Evolutionary conservation across 2,113 vertebrate genomes (phyloP).

Genomic region (Lepus americanus): DNA sequence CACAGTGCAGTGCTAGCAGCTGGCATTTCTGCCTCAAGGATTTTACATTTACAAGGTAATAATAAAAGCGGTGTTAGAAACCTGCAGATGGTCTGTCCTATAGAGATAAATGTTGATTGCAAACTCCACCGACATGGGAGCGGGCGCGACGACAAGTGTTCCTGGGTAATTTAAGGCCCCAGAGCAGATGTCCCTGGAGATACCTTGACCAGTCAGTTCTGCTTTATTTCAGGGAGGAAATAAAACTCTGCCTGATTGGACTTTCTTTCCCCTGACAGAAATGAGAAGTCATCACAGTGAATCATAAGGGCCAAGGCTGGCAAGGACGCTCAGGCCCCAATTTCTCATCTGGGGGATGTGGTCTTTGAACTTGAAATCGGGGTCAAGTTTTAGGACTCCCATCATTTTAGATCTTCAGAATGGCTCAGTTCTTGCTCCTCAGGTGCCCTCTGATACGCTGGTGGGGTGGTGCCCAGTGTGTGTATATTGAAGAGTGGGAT

Average conservation of each 20-base stretch:
- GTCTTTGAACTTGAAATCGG: conserved; percentile 44
- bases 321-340: background rate
- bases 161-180: conserved; percentile 53
- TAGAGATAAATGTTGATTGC: conserved; percentile 75
- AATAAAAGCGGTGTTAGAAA: conserved; percentile 66
- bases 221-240: conserved; percentile 76
- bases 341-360: background rate
- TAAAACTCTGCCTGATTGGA: conserved; percentile 74
- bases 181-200: conserved; percentile 46
- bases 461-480: background rate
- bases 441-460: background rate
- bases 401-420: background rate
- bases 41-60: conserved; percentile 65
- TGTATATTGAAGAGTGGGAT: background rate
- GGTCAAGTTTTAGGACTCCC: background rate
- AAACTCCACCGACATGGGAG: background rate
- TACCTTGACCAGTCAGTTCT: conserved; percentile 76
- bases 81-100: conserved; percentile 63
- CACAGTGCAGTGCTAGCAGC: background rate
- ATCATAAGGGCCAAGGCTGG: conserved; percentile 60
- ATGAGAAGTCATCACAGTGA: conserved; percentile 49
- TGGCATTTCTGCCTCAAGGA: conserved; percentile 63
- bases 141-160: conserved; percentile 66
- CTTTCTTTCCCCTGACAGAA: conserved; percentile 58
- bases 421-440: background rate